Evolutionary conservation across 2,888 invertebrate species (phyloP).

Genomic region (Herminia tarsipennalis): DNA sequence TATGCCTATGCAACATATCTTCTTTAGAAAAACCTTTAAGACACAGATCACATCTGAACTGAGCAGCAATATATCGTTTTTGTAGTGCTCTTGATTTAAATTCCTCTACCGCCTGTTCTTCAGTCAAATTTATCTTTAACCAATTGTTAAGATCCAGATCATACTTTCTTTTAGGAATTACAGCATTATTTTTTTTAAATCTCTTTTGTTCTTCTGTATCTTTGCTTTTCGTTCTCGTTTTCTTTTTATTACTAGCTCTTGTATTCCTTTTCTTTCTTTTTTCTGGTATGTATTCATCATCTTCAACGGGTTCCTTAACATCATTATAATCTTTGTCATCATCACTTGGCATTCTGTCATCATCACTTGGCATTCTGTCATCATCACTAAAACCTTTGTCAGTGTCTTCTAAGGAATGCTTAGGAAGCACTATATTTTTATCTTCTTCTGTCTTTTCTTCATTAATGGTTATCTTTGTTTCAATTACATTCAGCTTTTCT

Average conservation of each 20-base stretch:
- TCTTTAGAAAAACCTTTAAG: slow-evolving; percentile 71
- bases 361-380: slow-evolving; percentile 31
- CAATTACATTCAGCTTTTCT: slow-evolving; percentile 19
- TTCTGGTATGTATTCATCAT: slow-evolving; percentile 18
- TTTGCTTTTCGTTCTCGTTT: slow-evolving; percentile 36
- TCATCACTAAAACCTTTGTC: slow-evolving; percentile 24
- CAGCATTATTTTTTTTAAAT: slow-evolving; percentile 45
- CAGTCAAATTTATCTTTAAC: slow-evolving; percentile 60
- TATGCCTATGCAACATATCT: slow-evolving; percentile 69
- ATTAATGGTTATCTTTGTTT: slow-evolving; percentile 12
- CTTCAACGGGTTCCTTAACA: not conserved
- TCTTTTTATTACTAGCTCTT: slow-evolving; percentile 30
- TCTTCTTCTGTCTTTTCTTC: slow-evolving; percentile 11
- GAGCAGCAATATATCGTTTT: slow-evolving; percentile 59
- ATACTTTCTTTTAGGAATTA: slow-evolving; percentile 46
- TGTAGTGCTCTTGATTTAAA: slow-evolving; percentile 58
- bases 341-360: slow-evolving; percentile 30
- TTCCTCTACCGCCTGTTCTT: slow-evolving; percentile 65
- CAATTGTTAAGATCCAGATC: slow-evolving; percentile 60
- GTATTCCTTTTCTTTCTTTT: slow-evolving; percentile 27
- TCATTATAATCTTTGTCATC: slow-evolving; percentile 34
- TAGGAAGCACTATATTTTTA: not conserved
- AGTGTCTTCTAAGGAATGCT: slow-evolving; percentile 8
- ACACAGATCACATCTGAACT: slow-evolving; percentile 68
- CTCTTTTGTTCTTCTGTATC: slow-evolving; percentile 34